phyloP scores from a whole-genome alignment of 2,888 invertebrate genomes.

The Euspilapteryx auroguttella region DNA sequence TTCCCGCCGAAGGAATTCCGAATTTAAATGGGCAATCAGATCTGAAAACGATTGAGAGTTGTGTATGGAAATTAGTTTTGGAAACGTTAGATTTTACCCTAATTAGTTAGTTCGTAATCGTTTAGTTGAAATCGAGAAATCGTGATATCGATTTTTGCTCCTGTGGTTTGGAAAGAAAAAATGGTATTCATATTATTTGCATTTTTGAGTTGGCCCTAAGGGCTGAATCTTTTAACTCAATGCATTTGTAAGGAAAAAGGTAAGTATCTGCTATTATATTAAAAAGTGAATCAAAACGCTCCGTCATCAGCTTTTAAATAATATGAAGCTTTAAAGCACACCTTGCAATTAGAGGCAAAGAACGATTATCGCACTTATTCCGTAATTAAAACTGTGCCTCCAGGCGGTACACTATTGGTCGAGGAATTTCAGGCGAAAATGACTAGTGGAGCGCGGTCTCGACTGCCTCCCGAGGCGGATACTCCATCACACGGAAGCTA shows the following conservation, averaged over 20 bases:
- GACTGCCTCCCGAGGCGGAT: no score
- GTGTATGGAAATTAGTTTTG: conserved; percentile 3
- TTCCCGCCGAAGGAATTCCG: conserved; percentile 6
- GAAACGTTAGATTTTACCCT: conserved; percentile 1
- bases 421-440: no score
- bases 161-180: background rate
- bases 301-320: no score
- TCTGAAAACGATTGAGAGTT: conserved; percentile 2
- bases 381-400: conserved; percentile 1
- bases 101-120: background rate
- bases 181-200: background rate
- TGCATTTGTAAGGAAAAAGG: no score
- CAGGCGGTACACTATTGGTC: conserved; percentile 1
- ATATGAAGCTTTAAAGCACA: no score
- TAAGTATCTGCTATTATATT: no score
- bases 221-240: no score
- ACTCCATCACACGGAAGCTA: no score
- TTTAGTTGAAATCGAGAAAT: conserved; percentile 1
- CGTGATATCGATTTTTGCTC: conserved; percentile 1
- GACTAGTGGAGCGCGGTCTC: no score
- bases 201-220: no score
- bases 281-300: no score
- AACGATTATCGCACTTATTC: conserved; percentile 1
- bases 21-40: conserved; percentile 3
- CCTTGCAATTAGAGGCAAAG: conserved; percentile 1